A percentile compares a stretch with the other conserved stretches of the same genome.
These are phyloP conservation scores for Falco biarmicus DNA, from an alignment of 2,797 vertebrate genomes.

Conservation along the genomic window DNA sequence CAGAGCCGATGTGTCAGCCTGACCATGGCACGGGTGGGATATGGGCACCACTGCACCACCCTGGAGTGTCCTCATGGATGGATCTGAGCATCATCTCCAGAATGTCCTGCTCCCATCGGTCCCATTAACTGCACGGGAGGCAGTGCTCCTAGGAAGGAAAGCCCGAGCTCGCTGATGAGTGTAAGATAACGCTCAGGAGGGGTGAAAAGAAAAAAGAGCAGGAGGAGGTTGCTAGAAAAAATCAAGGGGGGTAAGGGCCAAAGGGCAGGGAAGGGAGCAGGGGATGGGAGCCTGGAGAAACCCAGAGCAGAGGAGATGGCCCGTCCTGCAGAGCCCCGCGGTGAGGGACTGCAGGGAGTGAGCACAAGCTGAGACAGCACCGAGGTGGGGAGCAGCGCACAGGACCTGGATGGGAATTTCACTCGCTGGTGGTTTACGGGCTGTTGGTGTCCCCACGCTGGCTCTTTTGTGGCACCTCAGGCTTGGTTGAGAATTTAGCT, in stretches of 20 bases:
- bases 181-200: neutral
- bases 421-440: neutral
- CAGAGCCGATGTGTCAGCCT: fast-evolving
- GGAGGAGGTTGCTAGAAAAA: neutral
- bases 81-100: neutral
- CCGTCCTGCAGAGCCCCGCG: neutral
- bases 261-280: neutral
- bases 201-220: neutral
- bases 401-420: neutral
- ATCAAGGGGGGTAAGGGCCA: neutral
- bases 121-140: neutral
- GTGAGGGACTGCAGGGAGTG: neutral
- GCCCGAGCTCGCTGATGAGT: neutral
- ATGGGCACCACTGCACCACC: neutral
- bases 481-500: neutral
- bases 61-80: neutral
- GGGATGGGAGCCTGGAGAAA: neutral
- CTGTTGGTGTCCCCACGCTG: fast-evolving
- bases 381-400: fast-evolving
- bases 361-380: neutral
- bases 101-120: fast-evolving
- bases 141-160: neutral
- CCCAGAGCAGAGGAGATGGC: neutral
- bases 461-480: neutral
- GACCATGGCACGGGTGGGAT: fast-evolving